Conservation (phyloP, 2,797 vertebrate genomes). For the Channallabes apus region DNA sequence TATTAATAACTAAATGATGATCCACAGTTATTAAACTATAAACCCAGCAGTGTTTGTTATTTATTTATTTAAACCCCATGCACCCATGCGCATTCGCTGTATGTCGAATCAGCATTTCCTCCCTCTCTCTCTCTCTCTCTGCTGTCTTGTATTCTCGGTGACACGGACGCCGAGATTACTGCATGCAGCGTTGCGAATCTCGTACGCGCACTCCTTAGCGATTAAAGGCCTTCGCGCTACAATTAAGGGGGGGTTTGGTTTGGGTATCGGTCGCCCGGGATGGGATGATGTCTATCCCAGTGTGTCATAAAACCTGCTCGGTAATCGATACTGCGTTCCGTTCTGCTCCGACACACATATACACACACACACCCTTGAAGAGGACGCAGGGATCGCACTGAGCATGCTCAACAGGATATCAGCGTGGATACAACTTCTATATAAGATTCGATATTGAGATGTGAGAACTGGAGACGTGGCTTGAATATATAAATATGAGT, state of each 20-base stretch:
- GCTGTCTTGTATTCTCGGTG: background rate
- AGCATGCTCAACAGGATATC: slow-evolving; percentile 17
- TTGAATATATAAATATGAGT: background rate
- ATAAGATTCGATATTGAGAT: background rate
- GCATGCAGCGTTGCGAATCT: background rate
- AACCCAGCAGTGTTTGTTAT: background rate
- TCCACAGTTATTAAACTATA: background rate
- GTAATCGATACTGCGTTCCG: slow-evolving; percentile 9
- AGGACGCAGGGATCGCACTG: background rate
- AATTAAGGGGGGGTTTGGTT: background rate
- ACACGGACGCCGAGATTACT: background rate
- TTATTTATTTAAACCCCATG: background rate
- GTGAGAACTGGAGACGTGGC: background rate
- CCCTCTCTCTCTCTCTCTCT: background rate
- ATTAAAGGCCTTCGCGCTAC: background rate
- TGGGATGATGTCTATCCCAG: background rate
- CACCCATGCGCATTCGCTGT: background rate
- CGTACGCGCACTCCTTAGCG: background rate
- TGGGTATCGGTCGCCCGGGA: background rate
- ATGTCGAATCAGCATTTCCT: background rate
- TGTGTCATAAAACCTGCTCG: background rate
- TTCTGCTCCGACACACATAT: slow-evolving; percentile 4
- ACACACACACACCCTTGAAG: background rate
- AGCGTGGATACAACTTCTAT: background rate
- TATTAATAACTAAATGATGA: background rate